These are phyloP conservation scores for Botia almorhae DNA, from an alignment of 2,797 vertebrate genomes.

Conservation along the genomic window DNA sequence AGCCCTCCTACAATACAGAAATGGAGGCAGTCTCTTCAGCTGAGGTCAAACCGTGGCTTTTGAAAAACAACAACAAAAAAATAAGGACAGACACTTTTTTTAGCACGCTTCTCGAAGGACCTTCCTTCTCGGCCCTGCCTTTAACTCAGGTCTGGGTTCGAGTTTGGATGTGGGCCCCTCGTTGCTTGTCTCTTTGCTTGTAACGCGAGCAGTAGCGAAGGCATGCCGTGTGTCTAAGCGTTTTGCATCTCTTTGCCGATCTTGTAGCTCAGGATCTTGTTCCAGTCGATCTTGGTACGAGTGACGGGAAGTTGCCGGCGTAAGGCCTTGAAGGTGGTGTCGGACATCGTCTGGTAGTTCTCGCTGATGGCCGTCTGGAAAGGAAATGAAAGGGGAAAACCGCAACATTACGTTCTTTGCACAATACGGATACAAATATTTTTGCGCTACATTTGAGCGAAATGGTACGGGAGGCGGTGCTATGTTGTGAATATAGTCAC, in stretches of 20 bases:
- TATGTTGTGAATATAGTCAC: too few relatives aligned
- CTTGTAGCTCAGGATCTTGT: constrained; percentile 99
- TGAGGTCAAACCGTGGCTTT: constrained; percentile 62
- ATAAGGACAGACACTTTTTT: constrained; percentile 31
- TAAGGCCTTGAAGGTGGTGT: constrained; percentile 98
- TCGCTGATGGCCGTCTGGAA: constrained; percentile 92
- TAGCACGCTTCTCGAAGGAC: constrained; percentile 51
- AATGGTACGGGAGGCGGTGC: too few relatives aligned
- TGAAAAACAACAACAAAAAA: constrained; percentile 24
- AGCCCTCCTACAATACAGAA: constrained; percentile 51
- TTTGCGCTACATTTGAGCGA: too few relatives aligned
- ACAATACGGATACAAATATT: background rate
- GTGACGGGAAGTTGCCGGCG: constrained; percentile 94
- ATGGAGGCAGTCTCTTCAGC: constrained; percentile 60
- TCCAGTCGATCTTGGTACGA: constrained; percentile 98
- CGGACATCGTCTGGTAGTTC: constrained; percentile 98
- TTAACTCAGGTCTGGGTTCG: constrained; percentile 25
- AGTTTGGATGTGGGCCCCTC: constrained; percentile 46
- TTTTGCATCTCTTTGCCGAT: constrained; percentile 98
- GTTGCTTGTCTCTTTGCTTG: constrained; percentile 54
- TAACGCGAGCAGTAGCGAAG: constrained; percentile 57
- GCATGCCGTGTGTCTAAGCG: constrained; percentile 75
- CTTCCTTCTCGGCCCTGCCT: constrained; percentile 35
- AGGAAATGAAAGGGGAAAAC: background rate
- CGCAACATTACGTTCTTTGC: background rate